Percentiles rank a stretch among this genome's conserved stretches.
These are phyloP conservation scores for Lissonota sp. DNA, from an alignment of 2,888 invertebrate species.

Conservation along the genomic window DNA sequence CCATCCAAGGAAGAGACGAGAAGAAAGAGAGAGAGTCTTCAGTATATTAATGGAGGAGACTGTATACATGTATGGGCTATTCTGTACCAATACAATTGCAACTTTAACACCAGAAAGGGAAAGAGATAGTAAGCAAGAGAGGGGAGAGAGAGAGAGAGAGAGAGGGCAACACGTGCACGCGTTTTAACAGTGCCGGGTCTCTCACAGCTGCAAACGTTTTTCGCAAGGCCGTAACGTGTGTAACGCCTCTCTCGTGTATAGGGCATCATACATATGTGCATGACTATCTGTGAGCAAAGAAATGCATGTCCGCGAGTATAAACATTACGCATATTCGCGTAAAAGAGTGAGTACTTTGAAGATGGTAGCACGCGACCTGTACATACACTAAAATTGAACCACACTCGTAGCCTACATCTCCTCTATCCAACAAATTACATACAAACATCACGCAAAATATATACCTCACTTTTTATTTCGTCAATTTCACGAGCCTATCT, in stretches of 20 bases:
- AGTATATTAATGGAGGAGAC: not conserved
- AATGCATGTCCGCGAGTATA: slow-evolving; percentile 20
- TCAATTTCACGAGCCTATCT: not conserved
- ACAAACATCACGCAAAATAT: too few species aligned
- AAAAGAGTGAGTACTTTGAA: slow-evolving; percentile 33
- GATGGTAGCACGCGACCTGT: slow-evolving; percentile 26
- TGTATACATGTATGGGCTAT: not conserved
- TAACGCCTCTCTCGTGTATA: slow-evolving; percentile 8
- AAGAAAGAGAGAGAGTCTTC: slow-evolving; percentile 12
- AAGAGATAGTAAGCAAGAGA: not conserved
- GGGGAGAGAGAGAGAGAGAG: slow-evolving; percentile 13
- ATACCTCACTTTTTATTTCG: not conserved
- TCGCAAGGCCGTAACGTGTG: slow-evolving; percentile 41
- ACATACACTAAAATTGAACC: not conserved
- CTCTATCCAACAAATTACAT: not conserved
- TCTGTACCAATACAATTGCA: slow-evolving; percentile 3
- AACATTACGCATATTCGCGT: slow-evolving; percentile 29
- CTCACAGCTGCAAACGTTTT: slow-evolving; percentile 54
- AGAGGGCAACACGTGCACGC: slow-evolving; percentile 49
- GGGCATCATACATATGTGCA: slow-evolving; percentile 4
- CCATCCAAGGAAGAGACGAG: slow-evolving; percentile 4
- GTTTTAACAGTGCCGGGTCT: slow-evolving; percentile 38
- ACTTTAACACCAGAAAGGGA: slow-evolving; percentile 11
- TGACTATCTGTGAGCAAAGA: slow-evolving; percentile 1
- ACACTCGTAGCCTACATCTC: not conserved